Evolutionary conservation across 2,113 vertebrate species (phyloP).

Genomic region (Cyprinodon tularosa): DNA sequence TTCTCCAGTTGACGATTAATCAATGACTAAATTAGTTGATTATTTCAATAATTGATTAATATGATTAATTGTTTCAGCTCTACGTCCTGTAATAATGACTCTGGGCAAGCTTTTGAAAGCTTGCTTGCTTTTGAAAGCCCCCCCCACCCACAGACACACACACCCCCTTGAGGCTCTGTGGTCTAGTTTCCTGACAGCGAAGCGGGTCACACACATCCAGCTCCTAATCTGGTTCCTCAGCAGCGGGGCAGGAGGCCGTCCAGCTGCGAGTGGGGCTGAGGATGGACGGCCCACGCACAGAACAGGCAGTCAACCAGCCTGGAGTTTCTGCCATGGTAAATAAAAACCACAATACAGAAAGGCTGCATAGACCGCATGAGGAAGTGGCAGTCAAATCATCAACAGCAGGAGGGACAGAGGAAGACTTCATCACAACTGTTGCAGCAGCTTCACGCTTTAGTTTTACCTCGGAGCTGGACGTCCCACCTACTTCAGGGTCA

Average conservation of each 20-base stretch:
- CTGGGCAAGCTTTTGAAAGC: too few species aligned
- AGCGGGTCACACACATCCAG: constrained; percentile 49
- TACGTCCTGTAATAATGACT: too few species aligned
- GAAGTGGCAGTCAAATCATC: constrained; percentile 41
- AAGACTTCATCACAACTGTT: neutral
- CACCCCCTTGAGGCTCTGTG: constrained; percentile 11
- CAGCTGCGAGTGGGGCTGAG: neutral
- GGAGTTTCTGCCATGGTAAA: constrained; percentile 5
- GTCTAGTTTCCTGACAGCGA: constrained; percentile 55
- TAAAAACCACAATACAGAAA: constrained; percentile 12
- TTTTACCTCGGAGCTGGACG: too few species aligned
- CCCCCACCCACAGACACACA: neutral
- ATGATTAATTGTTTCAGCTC: too few species aligned
- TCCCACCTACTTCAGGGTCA: too few species aligned
- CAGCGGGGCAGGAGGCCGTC: neutral
- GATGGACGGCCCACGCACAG: neutral
- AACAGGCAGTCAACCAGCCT: neutral
- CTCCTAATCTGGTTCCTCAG: constrained; percentile 52
- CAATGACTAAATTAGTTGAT: too few species aligned
- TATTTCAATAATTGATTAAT: too few species aligned
- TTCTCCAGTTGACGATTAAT: too few species aligned
- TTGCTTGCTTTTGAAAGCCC: too few species aligned
- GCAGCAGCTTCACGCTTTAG: neutral
- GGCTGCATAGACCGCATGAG: constrained; percentile 4
- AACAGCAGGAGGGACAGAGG: constrained; percentile 14